Conservation (phyloP, 1,140 invertebrate species). For the Drosophila kohkoa region DNA sequence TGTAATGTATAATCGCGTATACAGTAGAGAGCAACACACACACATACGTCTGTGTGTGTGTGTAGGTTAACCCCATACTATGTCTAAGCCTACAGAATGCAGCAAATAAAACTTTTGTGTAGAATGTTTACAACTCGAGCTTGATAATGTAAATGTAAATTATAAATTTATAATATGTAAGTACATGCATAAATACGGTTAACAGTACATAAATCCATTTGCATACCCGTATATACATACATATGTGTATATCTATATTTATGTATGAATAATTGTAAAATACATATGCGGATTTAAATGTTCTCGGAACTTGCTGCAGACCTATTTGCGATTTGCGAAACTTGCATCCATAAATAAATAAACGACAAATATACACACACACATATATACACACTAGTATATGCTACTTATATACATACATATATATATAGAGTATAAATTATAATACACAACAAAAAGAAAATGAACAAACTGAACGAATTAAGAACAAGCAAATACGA, state of each 20-base stretch:
- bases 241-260: slow-evolving; percentile 19
- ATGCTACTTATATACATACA: slow-evolving; percentile 17
- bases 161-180: slow-evolving; percentile 66
- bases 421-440: background rate
- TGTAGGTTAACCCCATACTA: slow-evolving; percentile 12
- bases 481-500: slow-evolving; percentile 1
- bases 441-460: background rate
- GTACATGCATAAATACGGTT: slow-evolving; percentile 7
- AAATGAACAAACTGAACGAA: background rate
- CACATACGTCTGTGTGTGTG: background rate
- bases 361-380: slow-evolving; percentile 8
- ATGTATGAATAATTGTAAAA: slow-evolving; percentile 38
- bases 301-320: slow-evolving; percentile 12
- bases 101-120: slow-evolving; percentile 75
- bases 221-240: slow-evolving; percentile 42
- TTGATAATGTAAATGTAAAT: slow-evolving; percentile 79
- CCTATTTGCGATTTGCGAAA: slow-evolving; percentile 19
- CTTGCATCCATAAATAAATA: slow-evolving; percentile 14
- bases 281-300: slow-evolving; percentile 29
- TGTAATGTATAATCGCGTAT: slow-evolving; percentile 23
- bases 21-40: slow-evolving; percentile 3
- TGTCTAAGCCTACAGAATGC: slow-evolving; percentile 24
- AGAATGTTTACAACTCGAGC: slow-evolving; percentile 82
- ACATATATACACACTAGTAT: slow-evolving; percentile 12
- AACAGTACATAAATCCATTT: slow-evolving; percentile 38